Percentiles rank a stretch among this genome's conserved stretches.
Conservation (phyloP, 1,140 invertebrate genomes). For the Oscheius sp. region DNA sequence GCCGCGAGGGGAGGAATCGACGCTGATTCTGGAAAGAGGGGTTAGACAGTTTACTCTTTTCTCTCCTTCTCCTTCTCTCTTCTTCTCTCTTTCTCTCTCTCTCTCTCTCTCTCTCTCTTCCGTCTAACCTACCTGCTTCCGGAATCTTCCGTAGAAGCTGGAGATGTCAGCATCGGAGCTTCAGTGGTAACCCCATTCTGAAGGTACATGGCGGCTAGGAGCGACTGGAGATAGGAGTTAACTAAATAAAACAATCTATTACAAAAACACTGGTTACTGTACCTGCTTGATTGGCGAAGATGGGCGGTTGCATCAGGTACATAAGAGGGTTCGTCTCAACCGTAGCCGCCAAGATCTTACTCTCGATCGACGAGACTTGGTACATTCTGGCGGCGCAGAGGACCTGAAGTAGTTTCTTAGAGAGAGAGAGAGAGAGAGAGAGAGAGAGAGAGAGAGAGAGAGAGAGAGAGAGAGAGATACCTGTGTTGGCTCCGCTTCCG, state of each 20-base stretch:
- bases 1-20: slow-evolving; percentile 12
- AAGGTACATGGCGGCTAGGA: slow-evolving; percentile 8
- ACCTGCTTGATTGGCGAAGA: not conserved
- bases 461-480: not conserved
- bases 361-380: slow-evolving; percentile 40
- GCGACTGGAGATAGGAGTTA: slow-evolving; percentile 5
- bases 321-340: not conserved
- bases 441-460: not conserved
- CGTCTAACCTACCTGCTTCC: slow-evolving; percentile 10
- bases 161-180: not conserved
- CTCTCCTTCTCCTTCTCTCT: not conserved
- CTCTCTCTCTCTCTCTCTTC: not conserved
- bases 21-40: slow-evolving; percentile 14
- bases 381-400: slow-evolving; percentile 41
- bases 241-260: not conserved
- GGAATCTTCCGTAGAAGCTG: slow-evolving; percentile 1
- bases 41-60: slow-evolving; percentile 3
- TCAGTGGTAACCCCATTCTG: not conserved
- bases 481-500: slow-evolving; percentile 1
- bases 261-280: not conserved
- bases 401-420: slow-evolving; percentile 36
- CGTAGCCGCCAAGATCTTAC: not conserved
- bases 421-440: slow-evolving; percentile 6
- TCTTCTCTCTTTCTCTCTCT: not conserved
- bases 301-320: slow-evolving; percentile 5